Evolutionary conservation across 2,797 vertebrate species (phyloP).

Genomic region (Cuniculus paca): DNA sequence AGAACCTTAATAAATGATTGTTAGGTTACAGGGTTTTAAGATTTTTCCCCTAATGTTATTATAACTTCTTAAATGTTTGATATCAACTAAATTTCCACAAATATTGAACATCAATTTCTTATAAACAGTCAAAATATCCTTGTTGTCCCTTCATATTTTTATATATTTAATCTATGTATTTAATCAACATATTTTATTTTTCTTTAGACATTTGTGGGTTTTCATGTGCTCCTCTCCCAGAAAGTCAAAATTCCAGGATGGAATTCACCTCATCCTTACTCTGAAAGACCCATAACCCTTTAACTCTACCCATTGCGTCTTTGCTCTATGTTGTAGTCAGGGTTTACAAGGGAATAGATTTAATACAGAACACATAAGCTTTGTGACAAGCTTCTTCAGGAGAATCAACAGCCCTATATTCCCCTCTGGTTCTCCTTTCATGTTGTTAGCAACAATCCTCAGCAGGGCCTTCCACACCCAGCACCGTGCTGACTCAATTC

Average conservation of each 20-base stretch:
- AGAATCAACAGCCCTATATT: background rate
- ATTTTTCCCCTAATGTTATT: background rate
- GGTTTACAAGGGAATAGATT: background rate
- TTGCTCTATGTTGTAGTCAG: background rate
- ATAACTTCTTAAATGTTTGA: constrained; percentile 4
- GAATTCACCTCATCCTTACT: background rate
- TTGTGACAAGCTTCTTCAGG: background rate
- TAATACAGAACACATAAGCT: background rate
- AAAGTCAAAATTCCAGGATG: background rate
- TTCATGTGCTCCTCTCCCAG: background rate
- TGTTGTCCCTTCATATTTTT: background rate
- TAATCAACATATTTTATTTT: background rate
- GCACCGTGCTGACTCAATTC: background rate
- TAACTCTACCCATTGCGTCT: background rate
- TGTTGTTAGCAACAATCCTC: background rate
- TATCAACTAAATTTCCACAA: background rate
- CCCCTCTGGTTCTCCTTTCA: background rate
- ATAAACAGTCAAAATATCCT: background rate
- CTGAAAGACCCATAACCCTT: background rate
- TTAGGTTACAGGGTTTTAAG: background rate
- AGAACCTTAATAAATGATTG: background rate
- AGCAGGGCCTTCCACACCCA: background rate
- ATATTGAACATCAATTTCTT: constrained; percentile 26
- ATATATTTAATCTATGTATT: background rate
- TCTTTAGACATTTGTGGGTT: background rate